These are phyloP conservation scores for Semibalanus balanoides DNA, from an alignment of 1,140 invertebrate species.

Conservation along the genomic window DNA sequence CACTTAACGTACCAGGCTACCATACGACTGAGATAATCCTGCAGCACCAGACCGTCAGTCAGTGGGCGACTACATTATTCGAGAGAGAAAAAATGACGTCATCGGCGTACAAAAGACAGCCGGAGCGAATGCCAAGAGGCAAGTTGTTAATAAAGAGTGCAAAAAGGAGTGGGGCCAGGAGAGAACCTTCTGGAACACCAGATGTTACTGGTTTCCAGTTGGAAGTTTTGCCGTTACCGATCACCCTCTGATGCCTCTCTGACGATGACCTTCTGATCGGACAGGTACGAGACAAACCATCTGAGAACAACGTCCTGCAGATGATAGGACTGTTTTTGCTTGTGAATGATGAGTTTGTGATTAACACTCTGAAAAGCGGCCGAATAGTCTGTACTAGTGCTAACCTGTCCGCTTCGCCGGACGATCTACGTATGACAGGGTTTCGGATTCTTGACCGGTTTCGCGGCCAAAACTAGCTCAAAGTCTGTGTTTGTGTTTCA, in stretches of 20 bases:
- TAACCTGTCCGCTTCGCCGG: no score
- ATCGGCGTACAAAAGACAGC: neutral
- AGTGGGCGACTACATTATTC: neutral
- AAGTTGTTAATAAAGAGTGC: neutral
- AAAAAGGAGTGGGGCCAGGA: neutral
- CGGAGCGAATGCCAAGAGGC: neutral
- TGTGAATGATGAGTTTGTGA: neutral
- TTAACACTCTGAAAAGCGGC: neutral
- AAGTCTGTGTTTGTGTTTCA: no score
- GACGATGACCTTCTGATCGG: no score
- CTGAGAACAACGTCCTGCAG: neutral
- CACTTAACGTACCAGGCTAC: neutral
- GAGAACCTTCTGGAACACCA: neutral
- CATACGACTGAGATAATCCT: neutral
- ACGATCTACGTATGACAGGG: no score
- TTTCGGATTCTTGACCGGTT: no score
- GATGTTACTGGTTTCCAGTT: neutral
- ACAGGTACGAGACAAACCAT: neutral
- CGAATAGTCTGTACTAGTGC: neutral
- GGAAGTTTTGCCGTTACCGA: neutral
- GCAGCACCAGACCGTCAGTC: neutral
- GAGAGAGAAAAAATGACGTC: neutral
- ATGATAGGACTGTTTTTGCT: neutral
- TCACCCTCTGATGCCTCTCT: neutral
- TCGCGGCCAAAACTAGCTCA: no score